Base-by-base conservation (phyloP, 2,888 invertebrate species). In the Adelphocoris suturalis region DNA sequence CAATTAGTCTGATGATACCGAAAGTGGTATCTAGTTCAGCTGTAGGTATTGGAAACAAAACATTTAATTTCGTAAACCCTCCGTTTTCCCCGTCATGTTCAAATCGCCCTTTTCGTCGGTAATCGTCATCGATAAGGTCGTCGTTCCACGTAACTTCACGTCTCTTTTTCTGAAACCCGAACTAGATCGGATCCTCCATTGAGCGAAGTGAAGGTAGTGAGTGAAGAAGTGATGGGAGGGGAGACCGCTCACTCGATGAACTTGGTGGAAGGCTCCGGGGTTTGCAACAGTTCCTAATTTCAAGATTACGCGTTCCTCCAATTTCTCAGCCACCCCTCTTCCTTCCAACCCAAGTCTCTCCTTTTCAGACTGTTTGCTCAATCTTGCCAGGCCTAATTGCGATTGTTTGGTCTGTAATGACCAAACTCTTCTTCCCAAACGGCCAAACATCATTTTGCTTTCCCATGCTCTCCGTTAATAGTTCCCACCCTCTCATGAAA, bases 381-480 rank as follows among this genome's bases (percentile, higher is more conserved):
- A 88, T 88, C 88, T 78, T n/a, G 80, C 52, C 55, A 48, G 52
- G 52, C 46, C 88, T 88, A 88, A 88, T 88, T 88, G 88, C 88
- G 88, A 88, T 88, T 88, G 88, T 88, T 88, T 88, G 88, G 88
- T 55, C 78, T 48, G 88, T 88, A 88, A 88, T 88, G 88, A 55
- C 88, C 88, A 78, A 88, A 88, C 88, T 88, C 88, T 88, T 88
- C 88, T 80, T 88, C 80, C 78, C 88, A 88, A 88, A 88, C 61
- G 88, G 88, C 48, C 88, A 80, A 88, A 88, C 88, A 88, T 88
- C 88, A 88, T 88, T 88, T 80, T 80, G 78, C 52, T 78, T 88
- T 88, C 88, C 88, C 88, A 88, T 80, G 86, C 86, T 86, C 61
- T 46, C 85, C 61, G 85, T 46, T 85, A 85, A 85, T 61, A 85